phyloP scores from a whole-genome alignment of 2,888 invertebrate species.

The Phrixothrix hirtus region DNA sequence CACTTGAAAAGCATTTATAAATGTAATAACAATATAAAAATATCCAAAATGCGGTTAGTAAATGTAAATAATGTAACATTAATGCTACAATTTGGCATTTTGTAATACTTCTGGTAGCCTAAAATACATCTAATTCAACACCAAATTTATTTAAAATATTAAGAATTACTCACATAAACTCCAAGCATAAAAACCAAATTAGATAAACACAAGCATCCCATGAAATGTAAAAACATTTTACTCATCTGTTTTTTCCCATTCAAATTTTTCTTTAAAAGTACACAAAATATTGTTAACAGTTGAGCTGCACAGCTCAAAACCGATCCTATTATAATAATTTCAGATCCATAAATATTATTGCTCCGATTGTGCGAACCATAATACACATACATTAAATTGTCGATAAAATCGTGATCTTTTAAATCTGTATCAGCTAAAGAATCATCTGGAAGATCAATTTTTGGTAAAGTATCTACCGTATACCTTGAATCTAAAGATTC shows the following conservation, averaged over 20 bases:
- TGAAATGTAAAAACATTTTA: slow-evolving; percentile 65
- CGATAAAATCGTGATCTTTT: slow-evolving; percentile 71
- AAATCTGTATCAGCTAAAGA: slow-evolving; percentile 68
- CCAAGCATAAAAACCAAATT: slow-evolving; percentile 69
- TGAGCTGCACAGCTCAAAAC: slow-evolving; percentile 59
- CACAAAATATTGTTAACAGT: slow-evolving; percentile 57
- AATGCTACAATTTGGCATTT: slow-evolving; percentile 71
- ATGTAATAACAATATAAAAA: slow-evolving; percentile 67
- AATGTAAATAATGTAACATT: slow-evolving; percentile 70
- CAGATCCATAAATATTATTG: slow-evolving; percentile 60
- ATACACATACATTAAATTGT: slow-evolving; percentile 73
- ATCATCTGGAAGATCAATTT: slow-evolving; percentile 64
- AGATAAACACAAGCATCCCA: slow-evolving; percentile 64
- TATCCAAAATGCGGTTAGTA: slow-evolving; percentile 72
- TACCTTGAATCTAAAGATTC: slow-evolving; percentile 48
- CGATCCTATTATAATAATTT: slow-evolving; percentile 58
- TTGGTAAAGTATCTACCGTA: slow-evolving; percentile 57
- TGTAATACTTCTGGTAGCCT: slow-evolving; percentile 66
- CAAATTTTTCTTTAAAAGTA: slow-evolving; percentile 50
- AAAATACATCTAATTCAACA: no score
- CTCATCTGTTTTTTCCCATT: slow-evolving; percentile 53
- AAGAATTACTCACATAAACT: slow-evolving; percentile 65
- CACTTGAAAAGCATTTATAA: slow-evolving; percentile 60
- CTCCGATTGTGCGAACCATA: slow-evolving; percentile 62
- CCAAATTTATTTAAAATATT: no score